These are phyloP conservation scores for Malacoraja senta DNA, from an alignment of 2,797 vertebrate species.

Conservation along the genomic window DNA sequence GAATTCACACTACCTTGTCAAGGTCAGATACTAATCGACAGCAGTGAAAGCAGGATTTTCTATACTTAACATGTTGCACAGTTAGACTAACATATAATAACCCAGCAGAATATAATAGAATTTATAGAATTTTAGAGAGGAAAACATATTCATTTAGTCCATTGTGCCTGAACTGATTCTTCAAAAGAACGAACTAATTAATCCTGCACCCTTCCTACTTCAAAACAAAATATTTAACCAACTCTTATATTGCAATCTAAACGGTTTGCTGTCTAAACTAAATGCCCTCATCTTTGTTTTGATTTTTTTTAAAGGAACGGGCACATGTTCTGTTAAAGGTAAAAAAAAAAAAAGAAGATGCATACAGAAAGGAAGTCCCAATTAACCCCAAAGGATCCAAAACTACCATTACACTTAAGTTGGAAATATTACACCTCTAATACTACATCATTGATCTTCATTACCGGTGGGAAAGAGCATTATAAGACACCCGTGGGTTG, in stretches of 20 bases:
- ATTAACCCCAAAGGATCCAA: constrained; percentile 1
- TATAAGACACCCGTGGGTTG: not conserved
- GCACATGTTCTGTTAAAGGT: not conserved
- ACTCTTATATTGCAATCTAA: not conserved
- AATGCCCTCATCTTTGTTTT: not conserved
- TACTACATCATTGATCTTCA: not conserved
- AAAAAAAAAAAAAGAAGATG: no score
- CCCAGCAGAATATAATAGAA: not conserved
- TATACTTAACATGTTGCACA: not conserved
- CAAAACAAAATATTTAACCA: not conserved
- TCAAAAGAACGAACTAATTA: not conserved
- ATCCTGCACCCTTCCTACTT: not conserved
- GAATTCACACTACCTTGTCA: no score
- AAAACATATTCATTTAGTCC: not conserved
- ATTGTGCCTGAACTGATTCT: not conserved
- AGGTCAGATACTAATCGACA: not conserved
- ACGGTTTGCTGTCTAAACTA: not conserved
- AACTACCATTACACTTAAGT: not conserved
- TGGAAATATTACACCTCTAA: not conserved
- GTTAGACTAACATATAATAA: not conserved
- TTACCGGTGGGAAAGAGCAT: constrained; percentile 6
- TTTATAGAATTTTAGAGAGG: not conserved
- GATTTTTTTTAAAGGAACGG: not conserved
- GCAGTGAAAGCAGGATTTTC: no score
- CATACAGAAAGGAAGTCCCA: not conserved